phyloP scores from a whole-genome alignment of 1,140 invertebrate genomes.

The Maniola jurtina region DNA sequence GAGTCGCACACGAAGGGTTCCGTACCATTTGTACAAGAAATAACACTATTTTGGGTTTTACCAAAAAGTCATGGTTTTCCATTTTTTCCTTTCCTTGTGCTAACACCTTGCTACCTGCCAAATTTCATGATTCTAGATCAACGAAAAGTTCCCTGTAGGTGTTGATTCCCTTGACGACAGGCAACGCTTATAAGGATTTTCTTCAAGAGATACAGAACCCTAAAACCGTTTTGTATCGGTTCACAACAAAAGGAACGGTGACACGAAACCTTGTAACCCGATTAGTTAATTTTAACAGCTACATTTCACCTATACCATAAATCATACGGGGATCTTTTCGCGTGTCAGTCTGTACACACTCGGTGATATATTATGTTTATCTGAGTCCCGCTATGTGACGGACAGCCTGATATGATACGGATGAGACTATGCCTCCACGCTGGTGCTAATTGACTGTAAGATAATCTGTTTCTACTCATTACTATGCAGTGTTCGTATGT shows the following conservation, averaged over 20 bases:
- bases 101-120: too few species aligned
- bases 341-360: conserved; percentile 4
- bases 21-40: too few species aligned
- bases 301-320: background rate
- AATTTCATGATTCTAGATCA: too few species aligned
- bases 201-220: background rate
- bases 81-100: too few species aligned
- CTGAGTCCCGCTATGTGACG: background rate
- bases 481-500: conserved; percentile 2
- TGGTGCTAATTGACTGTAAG: background rate
- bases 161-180: too few species aligned
- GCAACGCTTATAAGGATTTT: too few species aligned
- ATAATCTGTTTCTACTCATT: background rate
- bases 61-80: too few species aligned
- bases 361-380: conserved; percentile 9
- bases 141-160: too few species aligned
- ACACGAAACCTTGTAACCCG: background rate
- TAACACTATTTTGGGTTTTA: too few species aligned
- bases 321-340: conserved; percentile 6
- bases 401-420: background rate
- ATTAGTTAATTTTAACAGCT: conserved; percentile 3
- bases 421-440: conserved; percentile 1
- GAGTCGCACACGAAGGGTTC: too few species aligned
- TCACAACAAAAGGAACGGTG: background rate
- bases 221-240: background rate